Percentiles rank a stretch among this genome's conserved stretches.
Evolutionary conservation across 2,113 vertebrate genomes (phyloP).

Genomic region (Microtus montanus): DNA sequence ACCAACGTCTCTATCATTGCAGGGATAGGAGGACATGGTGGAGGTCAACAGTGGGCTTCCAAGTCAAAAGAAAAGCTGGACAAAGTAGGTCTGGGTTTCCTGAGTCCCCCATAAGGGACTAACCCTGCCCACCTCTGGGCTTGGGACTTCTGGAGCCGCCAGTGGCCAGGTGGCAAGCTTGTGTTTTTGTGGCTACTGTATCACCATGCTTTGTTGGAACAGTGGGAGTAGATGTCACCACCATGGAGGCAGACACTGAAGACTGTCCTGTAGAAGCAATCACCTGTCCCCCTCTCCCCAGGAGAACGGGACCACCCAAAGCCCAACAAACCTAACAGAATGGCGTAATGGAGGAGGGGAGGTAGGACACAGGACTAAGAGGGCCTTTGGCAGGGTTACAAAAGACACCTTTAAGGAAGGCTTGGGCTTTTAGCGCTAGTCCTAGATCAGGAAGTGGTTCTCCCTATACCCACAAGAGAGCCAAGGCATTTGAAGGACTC

Average conservation of each 20-base stretch:
- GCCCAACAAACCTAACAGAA: neutral
- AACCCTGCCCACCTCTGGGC: neutral
- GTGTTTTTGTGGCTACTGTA: rapidly evolving
- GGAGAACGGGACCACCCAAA: neutral
- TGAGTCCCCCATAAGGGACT: neutral
- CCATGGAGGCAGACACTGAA: too few species aligned
- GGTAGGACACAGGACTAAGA: neutral
- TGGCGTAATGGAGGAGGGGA: too few species aligned
- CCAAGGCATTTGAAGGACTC: neutral
- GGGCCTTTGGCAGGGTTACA: neutral
- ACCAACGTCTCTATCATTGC: neutral
- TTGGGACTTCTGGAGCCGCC: neutral
- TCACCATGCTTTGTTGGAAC: neutral
- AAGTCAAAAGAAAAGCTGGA: neutral
- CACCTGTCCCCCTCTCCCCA: neutral
- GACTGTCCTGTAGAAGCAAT: neutral
- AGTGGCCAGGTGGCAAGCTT: rapidly evolving
- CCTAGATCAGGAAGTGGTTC: too few species aligned
- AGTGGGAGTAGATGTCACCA: neutral
- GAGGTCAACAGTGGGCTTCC: neutral
- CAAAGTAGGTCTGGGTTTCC: neutral
- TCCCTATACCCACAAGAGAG: too few species aligned
- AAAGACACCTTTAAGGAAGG: neutral
- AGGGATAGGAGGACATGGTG: too few species aligned
- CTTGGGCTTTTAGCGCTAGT: neutral